Conservation (phyloP, 2,113 vertebrate genomes). For the Cynoglossus semilaevis region DNA sequence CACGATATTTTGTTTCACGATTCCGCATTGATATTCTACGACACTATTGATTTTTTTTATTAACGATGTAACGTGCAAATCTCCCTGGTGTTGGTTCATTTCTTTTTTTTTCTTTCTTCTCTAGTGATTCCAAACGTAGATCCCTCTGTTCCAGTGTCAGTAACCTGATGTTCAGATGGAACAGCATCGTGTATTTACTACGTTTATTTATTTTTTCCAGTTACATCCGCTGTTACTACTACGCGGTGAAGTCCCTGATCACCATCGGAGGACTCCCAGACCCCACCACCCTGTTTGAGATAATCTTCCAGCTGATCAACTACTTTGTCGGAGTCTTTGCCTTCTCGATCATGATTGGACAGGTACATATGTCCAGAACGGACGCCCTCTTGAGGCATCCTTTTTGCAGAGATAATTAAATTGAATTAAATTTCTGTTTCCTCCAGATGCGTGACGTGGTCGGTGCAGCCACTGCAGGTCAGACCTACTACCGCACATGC, state of each 20-base stretch:
- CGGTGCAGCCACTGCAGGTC: conserved; percentile 88
- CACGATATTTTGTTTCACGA: too few species aligned
- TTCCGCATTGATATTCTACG: too few species aligned
- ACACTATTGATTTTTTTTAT: too few species aligned
- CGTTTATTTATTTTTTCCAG: conserved; percentile 64
- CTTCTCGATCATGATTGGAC: conserved; percentile 98
- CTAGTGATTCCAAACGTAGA: too few species aligned
- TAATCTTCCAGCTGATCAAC: conserved; percentile 92
- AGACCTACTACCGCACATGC: conserved; percentile 92
- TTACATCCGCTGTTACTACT: conserved; percentile 97
- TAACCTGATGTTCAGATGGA: too few species aligned
- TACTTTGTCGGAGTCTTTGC: conserved; percentile 95
- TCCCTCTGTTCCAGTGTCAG: too few species aligned
- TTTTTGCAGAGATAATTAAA: not conserved
- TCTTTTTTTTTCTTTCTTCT: too few species aligned
- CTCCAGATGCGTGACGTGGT: conserved; percentile 95
- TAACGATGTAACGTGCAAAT: too few species aligned
- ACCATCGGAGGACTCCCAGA: conserved; percentile 93
- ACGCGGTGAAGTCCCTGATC: conserved; percentile 95
- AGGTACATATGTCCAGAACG: conserved; percentile 73
- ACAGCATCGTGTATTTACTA: too few species aligned
- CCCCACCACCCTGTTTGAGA: conserved; percentile 89
- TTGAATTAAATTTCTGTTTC: not conserved
- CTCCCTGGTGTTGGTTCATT: too few species aligned
- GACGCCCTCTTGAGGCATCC: not conserved